Percentiles rank a stretch among this genome's conserved stretches.
These are phyloP conservation scores for Propithecus coquereli DNA, from an alignment of 2,113 vertebrate species.

Conservation along the genomic window DNA sequence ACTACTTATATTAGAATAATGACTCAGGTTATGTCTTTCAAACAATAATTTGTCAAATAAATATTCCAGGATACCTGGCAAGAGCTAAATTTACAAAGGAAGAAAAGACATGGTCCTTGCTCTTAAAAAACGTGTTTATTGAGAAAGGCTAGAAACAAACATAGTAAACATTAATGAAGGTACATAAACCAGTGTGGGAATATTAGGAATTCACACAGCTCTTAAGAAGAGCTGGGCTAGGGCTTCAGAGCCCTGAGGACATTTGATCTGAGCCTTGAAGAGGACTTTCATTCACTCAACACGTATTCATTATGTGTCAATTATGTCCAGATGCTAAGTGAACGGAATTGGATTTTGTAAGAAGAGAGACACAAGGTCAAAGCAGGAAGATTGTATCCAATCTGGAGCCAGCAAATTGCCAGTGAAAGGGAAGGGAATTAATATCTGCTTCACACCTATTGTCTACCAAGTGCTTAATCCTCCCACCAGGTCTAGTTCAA, in stretches of 20 bases:
- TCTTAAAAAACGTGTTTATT: not conserved
- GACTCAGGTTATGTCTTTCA: not conserved
- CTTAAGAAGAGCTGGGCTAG: not conserved
- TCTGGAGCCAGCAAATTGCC: slow-evolving; percentile 20
- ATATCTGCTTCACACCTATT: not conserved
- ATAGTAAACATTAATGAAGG: not conserved
- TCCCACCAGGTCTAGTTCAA: not conserved
- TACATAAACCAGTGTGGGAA: not conserved
- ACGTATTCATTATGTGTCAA: slow-evolving; percentile 37
- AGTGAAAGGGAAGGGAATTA: not conserved
- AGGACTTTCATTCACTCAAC: slow-evolving; percentile 21
- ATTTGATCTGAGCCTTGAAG: not conserved
- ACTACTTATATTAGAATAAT: slow-evolving; percentile 8
- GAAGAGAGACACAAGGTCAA: slow-evolving; percentile 8
- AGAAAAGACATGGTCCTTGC: not conserved
- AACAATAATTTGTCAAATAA: not conserved
- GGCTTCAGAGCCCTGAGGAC: not conserved
- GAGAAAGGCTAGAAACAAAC: not conserved
- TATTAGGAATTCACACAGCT: not conserved
- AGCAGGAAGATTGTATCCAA: not conserved
- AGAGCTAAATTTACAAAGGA: not conserved
- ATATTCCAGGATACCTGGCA: not conserved
- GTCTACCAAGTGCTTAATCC: not conserved
- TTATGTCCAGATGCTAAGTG: slow-evolving; percentile 12
- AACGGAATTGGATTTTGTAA: slow-evolving; percentile 35